Conservation (phyloP, 2,113 vertebrate genomes). For the Garra rufa region DNA sequence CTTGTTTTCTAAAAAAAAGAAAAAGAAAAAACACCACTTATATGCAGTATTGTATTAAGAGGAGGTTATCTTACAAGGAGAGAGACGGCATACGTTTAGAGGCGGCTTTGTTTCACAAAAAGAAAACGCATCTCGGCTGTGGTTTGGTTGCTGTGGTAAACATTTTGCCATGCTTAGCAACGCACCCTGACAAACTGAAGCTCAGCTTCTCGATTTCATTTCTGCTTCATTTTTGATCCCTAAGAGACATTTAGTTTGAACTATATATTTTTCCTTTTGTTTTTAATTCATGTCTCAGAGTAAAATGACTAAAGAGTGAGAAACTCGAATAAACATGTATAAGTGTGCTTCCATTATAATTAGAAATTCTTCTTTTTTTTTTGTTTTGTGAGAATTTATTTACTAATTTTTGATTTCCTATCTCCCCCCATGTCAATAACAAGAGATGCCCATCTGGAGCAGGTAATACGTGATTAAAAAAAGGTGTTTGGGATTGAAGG, state of each 20-base stretch:
- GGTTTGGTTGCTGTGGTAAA: slow-evolving; percentile 15
- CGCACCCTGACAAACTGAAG: neutral
- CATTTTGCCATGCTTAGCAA: slow-evolving; percentile 18
- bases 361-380: slow-evolving; percentile 47
- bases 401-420: slow-evolving; percentile 30
- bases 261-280: neutral
- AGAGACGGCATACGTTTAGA: neutral
- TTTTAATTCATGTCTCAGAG: slow-evolving; percentile 35
- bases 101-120: slow-evolving; percentile 2
- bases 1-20: neutral
- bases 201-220: slow-evolving; percentile 19
- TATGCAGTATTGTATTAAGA: slow-evolving; percentile 39
- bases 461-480: slow-evolving; percentile 16
- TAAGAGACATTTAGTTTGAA: neutral
- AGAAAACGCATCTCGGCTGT: too few species aligned
- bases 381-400: slow-evolving; percentile 33
- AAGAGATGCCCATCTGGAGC: slow-evolving; percentile 8
- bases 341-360: slow-evolving; percentile 58
- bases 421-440: neutral
- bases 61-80: neutral
- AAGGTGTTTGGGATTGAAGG: slow-evolving; percentile 11
- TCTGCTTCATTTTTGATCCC: slow-evolving; percentile 31
- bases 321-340: slow-evolving; percentile 61
- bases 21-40: neutral
- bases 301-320: slow-evolving; percentile 46